Conservation (phyloP, 2,113 vertebrate species). For the Beaufortia kweichowensis region DNA sequence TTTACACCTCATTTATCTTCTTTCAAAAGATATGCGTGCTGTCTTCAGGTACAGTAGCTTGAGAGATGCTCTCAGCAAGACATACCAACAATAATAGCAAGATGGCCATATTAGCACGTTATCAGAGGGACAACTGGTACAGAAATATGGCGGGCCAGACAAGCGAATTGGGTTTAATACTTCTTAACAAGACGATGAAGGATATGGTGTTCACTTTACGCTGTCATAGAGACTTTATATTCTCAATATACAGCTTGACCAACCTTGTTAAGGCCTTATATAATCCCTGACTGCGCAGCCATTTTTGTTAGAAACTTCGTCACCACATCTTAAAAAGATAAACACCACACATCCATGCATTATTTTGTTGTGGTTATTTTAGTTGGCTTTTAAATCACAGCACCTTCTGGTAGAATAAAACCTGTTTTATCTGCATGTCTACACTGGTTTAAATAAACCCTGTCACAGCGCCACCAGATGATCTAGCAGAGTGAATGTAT, state of each 20-base stretch:
- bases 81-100: slow-evolving; percentile 11
- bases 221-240: not conserved
- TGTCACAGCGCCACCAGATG: slow-evolving; percentile 71
- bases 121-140: slow-evolving; percentile 10
- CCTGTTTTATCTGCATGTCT: slow-evolving; percentile 77
- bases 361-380: no score
- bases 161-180: slow-evolving; percentile 2
- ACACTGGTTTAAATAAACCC: slow-evolving; percentile 75
- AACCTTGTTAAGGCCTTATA: not conserved
- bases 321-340: not conserved
- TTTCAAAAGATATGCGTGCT: not conserved
- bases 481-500: slow-evolving; percentile 69
- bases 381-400: no score
- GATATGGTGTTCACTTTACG: not conserved
- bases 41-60: slow-evolving; percentile 20
- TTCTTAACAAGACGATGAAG: slow-evolving; percentile 16
- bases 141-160: not conserved
- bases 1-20: slow-evolving; percentile 3
- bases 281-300: not conserved
- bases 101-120: slow-evolving; percentile 8
- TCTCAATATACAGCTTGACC: not conserved
- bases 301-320: not conserved
- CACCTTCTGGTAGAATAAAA: no score
- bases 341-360: no score
- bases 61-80: not conserved